Percentiles rank a stretch among this genome's conserved stretches.
These are phyloP conservation scores for Sinohyriopsis cumingii DNA, from an alignment of 2,888 invertebrate species.

Conservation along the genomic window DNA sequence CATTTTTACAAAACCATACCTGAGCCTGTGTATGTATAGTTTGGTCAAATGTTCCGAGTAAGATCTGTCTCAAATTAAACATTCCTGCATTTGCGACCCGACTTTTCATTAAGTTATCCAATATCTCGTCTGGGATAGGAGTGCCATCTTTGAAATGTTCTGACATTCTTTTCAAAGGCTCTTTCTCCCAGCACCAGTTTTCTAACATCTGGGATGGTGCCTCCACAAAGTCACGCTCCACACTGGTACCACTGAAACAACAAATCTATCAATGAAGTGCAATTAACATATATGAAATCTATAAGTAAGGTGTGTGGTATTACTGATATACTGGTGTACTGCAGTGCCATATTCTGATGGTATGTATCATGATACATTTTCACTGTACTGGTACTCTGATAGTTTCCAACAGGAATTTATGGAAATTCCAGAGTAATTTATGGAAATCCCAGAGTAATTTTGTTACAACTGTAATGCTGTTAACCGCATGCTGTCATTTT, in stretches of 20 bases:
- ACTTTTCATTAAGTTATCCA: constrained; percentile 71
- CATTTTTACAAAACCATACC: constrained; percentile 31
- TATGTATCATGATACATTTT: too few relatives aligned
- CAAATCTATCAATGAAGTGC: not conserved
- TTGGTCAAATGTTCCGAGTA: constrained; percentile 74
- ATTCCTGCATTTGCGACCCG: constrained; percentile 73
- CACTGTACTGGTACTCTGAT: too few relatives aligned
- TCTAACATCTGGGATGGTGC: constrained; percentile 75
- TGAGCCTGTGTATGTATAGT: constrained; percentile 69
- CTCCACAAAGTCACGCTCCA: constrained; percentile 75
- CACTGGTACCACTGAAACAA: constrained; percentile 70
- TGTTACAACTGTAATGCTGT: too few relatives aligned
- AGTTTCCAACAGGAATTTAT: too few relatives aligned
- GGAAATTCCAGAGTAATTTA: too few relatives aligned
- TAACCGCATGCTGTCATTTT: too few relatives aligned
- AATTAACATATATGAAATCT: not conserved
- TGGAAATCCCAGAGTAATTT: too few relatives aligned
- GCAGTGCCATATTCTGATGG: not conserved
- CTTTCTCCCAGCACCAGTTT: constrained; percentile 75
- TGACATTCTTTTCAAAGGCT: constrained; percentile 73
- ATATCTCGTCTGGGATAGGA: constrained; percentile 71
- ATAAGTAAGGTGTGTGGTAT: not conserved
- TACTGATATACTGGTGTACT: too few relatives aligned
- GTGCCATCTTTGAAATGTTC: constrained; percentile 70
- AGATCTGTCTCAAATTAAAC: constrained; percentile 73